Evolutionary conservation across 2,888 invertebrate genomes (phyloP).

Genomic region (Eledone cirrhosa): DNA sequence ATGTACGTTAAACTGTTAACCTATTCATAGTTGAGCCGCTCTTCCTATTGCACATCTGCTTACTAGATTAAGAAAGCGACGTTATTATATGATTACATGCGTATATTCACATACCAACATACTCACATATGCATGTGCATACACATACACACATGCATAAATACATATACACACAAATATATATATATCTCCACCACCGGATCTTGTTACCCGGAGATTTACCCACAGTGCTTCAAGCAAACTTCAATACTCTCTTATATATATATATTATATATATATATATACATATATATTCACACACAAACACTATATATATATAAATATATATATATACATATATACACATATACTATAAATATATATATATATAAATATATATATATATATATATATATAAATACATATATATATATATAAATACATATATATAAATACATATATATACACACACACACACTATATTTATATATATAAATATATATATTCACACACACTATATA

Average conservation of each 20-base stretch:
- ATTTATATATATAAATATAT: too few relatives aligned
- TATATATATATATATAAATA: constrained; percentile 6
- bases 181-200: neutral
- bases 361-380: constrained; percentile 2
- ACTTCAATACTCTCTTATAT: too few relatives aligned
- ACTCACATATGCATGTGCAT: neutral
- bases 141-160: neutral
- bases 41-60: neutral
- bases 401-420: too few relatives aligned
- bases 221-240: too few relatives aligned
- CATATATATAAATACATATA: too few relatives aligned
- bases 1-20: neutral
- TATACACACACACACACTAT: too few relatives aligned
- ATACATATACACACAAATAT: neutral
- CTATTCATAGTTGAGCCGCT: neutral
- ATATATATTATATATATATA: too few relatives aligned
- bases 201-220: too few relatives aligned
- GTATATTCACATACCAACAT: too few relatives aligned
- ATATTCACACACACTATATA: too few relatives aligned
- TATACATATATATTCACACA: too few relatives aligned
- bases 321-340: neutral
- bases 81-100: neutral
- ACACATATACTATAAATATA: neutral
- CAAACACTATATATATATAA: too few relatives aligned
- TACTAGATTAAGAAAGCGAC: neutral